Evolutionary conservation across 2,888 invertebrate genomes (phyloP).

Genomic region (Neoaliturus tenellus): DNA sequence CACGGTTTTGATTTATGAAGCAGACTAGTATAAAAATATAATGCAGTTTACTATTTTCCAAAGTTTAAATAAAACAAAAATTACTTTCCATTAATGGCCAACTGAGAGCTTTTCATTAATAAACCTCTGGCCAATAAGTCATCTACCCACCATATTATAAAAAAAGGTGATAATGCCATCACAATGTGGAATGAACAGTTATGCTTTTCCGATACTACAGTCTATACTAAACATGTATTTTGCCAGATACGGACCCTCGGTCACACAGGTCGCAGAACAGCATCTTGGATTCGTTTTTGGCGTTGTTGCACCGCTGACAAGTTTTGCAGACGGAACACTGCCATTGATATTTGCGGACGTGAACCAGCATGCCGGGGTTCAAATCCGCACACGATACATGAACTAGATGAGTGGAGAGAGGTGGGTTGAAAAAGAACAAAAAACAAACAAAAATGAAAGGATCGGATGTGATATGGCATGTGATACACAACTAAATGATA

Average conservation of each 20-base stretch:
- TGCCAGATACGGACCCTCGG: slow-evolving; percentile 77
- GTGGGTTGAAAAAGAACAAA: slow-evolving; percentile 17
- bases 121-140: too few species aligned
- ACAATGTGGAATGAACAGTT: slow-evolving; percentile 10
- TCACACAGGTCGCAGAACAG: slow-evolving; percentile 97
- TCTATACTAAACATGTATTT: slow-evolving; percentile 49
- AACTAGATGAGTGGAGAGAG: slow-evolving; percentile 53
- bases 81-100: too few species aligned
- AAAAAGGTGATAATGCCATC: background rate
- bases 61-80: too few species aligned
- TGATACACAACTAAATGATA: background rate
- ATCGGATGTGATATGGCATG: too few species aligned
- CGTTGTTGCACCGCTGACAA: slow-evolving; percentile 89
- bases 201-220: background rate
- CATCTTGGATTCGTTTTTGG: slow-evolving; percentile 93
- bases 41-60: too few species aligned
- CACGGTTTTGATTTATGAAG: too few species aligned
- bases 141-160: too few species aligned
- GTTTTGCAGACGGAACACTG: slow-evolving; percentile 96
- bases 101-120: too few species aligned
- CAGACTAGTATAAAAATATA: too few species aligned
- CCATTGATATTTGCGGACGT: slow-evolving; percentile 93
- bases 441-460: slow-evolving; percentile 47
- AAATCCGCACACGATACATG: slow-evolving; percentile 94
- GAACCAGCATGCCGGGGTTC: slow-evolving; percentile 86